Evolutionary conservation across 2,113 vertebrate genomes (phyloP).

Genomic region (Burhinus bistriatus): DNA sequence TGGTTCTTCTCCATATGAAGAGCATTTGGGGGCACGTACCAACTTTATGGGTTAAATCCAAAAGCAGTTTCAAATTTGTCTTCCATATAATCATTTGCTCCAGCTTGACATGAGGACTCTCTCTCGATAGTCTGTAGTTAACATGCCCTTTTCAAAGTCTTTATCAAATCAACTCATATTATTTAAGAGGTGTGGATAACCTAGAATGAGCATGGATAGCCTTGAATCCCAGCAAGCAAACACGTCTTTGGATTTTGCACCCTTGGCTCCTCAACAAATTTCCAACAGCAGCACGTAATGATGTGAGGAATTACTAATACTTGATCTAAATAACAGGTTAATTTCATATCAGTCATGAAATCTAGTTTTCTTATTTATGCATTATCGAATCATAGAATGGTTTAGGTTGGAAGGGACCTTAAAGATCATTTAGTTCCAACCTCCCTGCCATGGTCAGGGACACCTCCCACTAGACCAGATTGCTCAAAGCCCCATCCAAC

Average conservation of each 20-base stretch:
- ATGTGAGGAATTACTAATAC: background rate
- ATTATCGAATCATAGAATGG: too few species aligned
- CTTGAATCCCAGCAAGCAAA: background rate
- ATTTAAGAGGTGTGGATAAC: background rate
- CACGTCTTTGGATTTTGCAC: background rate
- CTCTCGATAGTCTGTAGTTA: background rate
- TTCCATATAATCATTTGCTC: background rate
- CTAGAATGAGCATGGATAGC: background rate
- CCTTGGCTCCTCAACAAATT: background rate
- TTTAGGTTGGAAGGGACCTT: too few species aligned
- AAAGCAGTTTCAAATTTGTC: background rate
- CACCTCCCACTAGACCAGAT: too few species aligned
- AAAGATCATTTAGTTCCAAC: too few species aligned
- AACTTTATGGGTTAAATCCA: background rate
- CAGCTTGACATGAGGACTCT: background rate
- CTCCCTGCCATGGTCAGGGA: too few species aligned
- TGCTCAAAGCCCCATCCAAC: too few species aligned
- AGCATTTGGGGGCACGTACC: background rate
- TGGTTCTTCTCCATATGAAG: background rate
- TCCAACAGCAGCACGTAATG: background rate
- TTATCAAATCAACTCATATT: background rate
- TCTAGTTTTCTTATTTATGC: background rate
- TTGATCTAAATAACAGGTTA: background rate
- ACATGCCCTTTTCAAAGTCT: background rate
- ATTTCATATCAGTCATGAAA: background rate